phyloP scores from a whole-genome alignment of 2,797 vertebrate species.

The Acanthiza pusilla region DNA sequence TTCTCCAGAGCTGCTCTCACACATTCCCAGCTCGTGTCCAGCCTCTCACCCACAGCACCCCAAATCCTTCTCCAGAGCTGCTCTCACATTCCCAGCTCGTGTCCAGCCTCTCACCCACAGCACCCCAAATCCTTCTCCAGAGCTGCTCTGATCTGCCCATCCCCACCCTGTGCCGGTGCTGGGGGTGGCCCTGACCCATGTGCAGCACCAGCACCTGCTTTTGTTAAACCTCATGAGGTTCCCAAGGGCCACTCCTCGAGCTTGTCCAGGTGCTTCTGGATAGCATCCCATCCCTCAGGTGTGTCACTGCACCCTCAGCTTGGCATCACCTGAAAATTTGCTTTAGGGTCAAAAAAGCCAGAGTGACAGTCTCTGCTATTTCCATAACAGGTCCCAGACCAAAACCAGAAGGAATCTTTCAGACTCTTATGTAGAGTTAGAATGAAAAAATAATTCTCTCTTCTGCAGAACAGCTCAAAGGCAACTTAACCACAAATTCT shows the following conservation, averaged over 20 bases:
- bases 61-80: too few species aligned
- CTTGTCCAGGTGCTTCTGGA: neutral
- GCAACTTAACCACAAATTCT: neutral
- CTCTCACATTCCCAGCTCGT: too few species aligned
- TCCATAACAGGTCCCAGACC: neutral
- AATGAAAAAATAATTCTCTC: neutral
- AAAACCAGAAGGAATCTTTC: neutral
- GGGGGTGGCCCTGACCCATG: neutral
- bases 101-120: too few species aligned
- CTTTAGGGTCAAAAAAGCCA: neutral
- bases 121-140: neutral
- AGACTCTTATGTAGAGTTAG: neutral
- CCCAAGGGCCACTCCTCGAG: neutral
- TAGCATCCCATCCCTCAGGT: neutral
- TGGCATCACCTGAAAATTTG: neutral
- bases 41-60: too few species aligned
- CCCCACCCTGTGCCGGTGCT: neutral
- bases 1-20: neutral
- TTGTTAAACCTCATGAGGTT: neutral
- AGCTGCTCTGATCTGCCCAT: neutral
- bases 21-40: too few species aligned
- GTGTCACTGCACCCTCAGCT: neutral
- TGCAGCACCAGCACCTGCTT: neutral
- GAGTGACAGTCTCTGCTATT: neutral
- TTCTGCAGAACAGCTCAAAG: neutral